These are phyloP conservation scores for human (Homo sapiens) DNA, from an alignment of 2,113 vertebrate genomes.

Conservation along the genomic window DNA sequence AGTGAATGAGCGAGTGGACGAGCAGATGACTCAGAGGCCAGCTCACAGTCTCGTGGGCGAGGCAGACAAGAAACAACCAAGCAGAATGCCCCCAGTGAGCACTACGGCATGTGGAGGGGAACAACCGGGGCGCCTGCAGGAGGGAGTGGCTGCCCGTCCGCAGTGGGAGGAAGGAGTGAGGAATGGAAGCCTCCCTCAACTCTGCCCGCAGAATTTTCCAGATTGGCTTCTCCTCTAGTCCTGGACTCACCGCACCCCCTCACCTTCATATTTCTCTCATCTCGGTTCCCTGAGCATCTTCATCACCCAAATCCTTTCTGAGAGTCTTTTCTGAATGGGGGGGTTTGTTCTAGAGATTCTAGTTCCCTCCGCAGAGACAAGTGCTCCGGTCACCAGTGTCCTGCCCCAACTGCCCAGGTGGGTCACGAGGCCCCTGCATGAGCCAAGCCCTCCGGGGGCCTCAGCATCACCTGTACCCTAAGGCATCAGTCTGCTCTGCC, in stretches of 20 bases:
- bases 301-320: neutral
- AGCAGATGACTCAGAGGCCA: neutral
- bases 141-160: neutral
- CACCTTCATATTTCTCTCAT: fast-evolving
- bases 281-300: neutral
- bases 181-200: neutral
- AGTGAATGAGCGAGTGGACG: too few relatives aligned
- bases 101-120: fast-evolving
- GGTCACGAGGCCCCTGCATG: neutral
- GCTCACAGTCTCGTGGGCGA: neutral
- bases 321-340: neutral
- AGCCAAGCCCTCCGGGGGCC: neutral
- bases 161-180: neutral
- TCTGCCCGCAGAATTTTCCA: neutral
- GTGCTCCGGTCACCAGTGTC: too few relatives aligned
- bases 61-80: neutral
- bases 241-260: fast-evolving
- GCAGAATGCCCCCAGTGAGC: fast-evolving
- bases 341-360: neutral
- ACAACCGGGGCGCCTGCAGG: fast-evolving
- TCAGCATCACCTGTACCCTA: too few relatives aligned
- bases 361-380: neutral
- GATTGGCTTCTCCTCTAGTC: neutral
- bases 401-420: neutral
- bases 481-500: neutral